Percentiles rank a stretch among this genome's conserved stretches.
These are phyloP conservation scores for Rhodophaea formosa DNA, from an alignment of 2,888 invertebrate genomes.

Conservation along the genomic window DNA sequence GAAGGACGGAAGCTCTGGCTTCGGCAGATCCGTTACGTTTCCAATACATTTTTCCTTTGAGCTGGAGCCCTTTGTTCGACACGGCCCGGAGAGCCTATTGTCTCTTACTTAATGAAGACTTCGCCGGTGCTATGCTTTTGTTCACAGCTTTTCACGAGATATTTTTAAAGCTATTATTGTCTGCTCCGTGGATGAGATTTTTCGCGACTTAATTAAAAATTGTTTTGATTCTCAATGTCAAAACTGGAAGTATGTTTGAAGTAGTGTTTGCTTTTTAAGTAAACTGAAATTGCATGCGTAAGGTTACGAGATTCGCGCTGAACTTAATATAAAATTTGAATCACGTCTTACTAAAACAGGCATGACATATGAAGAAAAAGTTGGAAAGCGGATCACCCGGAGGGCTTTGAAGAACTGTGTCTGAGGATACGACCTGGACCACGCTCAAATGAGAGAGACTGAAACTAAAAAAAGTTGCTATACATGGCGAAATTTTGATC, in stretches of 20 bases:
- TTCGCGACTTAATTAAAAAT: constrained; percentile 5
- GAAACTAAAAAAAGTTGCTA: no score
- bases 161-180: constrained; percentile 11
- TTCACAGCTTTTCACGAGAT: constrained; percentile 8
- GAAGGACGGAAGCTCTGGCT: neutral
- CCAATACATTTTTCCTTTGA: constrained; percentile 33
- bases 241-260: no score
- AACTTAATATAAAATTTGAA: no score
- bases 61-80: constrained; percentile 30
- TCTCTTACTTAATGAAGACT: constrained; percentile 28
- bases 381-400: no score
- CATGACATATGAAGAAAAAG: no score
- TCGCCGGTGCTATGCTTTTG: constrained; percentile 4
- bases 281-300: no score
- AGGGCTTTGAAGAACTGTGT: no score
- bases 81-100: constrained; percentile 24
- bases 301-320: no score
- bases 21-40: constrained; percentile 26
- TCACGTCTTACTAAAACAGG: no score
- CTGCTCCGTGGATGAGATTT: neutral
- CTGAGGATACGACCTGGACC: no score
- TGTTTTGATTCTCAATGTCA: neutral
- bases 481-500: no score
- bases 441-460: no score
- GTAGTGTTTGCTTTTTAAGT: neutral